Percentiles rank a stretch among this genome's conserved stretches.
Conservation (phyloP, 2,113 vertebrate species). For the Pachycephala philippinensis region DNA sequence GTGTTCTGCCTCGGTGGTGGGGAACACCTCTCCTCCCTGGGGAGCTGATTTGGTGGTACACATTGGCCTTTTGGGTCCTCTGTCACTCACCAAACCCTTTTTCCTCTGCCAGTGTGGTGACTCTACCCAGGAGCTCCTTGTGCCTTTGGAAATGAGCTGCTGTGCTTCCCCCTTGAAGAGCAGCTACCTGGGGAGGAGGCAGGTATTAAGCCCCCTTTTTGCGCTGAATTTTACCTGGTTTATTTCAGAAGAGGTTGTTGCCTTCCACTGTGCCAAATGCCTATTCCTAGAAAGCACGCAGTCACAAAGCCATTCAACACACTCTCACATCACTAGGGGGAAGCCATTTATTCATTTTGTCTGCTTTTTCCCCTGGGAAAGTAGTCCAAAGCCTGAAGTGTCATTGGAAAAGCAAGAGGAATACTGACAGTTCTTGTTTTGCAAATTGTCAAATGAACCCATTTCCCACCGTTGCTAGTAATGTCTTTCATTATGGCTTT, state of each 20-base stretch:
- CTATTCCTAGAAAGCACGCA: background rate
- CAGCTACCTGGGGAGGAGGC: background rate
- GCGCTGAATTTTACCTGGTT: background rate
- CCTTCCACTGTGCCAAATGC: background rate
- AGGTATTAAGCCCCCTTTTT: background rate
- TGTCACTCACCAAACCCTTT: background rate
- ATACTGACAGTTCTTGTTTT: background rate
- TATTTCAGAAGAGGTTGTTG: background rate
- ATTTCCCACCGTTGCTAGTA: background rate
- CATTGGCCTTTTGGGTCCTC: background rate
- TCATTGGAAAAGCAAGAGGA: background rate
- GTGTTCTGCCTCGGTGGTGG: accelerated
- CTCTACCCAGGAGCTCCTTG: background rate
- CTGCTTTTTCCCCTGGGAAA: background rate
- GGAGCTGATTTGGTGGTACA: background rate
- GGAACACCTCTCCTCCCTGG: background rate
- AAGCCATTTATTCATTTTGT: background rate
- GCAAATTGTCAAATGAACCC: background rate
- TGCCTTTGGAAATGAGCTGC: background rate
- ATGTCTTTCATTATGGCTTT: constrained; percentile 23
- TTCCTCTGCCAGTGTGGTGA: accelerated
- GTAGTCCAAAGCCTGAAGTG: background rate
- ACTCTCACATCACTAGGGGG: background rate
- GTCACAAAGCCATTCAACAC: background rate
- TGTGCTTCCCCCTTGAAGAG: background rate